Percentiles rank a stretch among this genome's conserved stretches.
Evolutionary conservation across 2,797 vertebrate genomes (phyloP).

Genomic region (Danio jaintianensis): DNA sequence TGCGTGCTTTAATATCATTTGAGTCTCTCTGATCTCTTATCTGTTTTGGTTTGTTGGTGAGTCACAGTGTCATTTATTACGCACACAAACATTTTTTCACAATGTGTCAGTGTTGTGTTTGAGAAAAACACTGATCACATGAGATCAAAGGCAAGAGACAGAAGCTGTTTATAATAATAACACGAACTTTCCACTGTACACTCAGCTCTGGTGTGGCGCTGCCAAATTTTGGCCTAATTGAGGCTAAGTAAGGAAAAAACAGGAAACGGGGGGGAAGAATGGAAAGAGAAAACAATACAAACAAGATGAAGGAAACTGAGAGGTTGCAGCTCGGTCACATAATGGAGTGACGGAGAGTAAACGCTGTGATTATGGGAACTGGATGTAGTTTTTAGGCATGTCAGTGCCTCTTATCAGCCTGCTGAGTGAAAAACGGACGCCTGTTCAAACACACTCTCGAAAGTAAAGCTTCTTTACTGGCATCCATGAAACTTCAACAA

Average conservation of each 20-base stretch:
- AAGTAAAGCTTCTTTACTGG: too few species aligned
- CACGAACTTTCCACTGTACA: neutral
- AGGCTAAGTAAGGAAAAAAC: neutral
- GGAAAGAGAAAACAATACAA: neutral
- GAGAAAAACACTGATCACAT: constrained; percentile 9
- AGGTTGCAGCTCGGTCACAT: neutral
- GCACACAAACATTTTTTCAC: constrained; percentile 5
- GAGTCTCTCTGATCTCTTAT: constrained; percentile 33
- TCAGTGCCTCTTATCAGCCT: constrained; percentile 32
- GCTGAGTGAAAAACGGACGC: constrained; percentile 33
- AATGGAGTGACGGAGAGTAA: constrained; percentile 20
- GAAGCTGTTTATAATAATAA: neutral
- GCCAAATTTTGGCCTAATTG: neutral
- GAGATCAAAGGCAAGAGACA: neutral
- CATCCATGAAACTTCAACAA: too few species aligned
- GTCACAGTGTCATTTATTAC: constrained; percentile 31
- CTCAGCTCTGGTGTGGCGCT: neutral
- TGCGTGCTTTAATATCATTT: neutral
- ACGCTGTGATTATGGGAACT: constrained; percentile 13
- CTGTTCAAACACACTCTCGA: neutral
- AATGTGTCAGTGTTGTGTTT: constrained; percentile 60
- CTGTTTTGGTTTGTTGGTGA: constrained; percentile 57
- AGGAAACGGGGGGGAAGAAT: neutral
- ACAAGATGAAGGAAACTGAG: constrained; percentile 33
- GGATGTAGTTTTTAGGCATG: constrained; percentile 14